Base-by-base conservation (phyloP, 1,140 invertebrate genomes). In the Branchinecta lindahli region DNA sequence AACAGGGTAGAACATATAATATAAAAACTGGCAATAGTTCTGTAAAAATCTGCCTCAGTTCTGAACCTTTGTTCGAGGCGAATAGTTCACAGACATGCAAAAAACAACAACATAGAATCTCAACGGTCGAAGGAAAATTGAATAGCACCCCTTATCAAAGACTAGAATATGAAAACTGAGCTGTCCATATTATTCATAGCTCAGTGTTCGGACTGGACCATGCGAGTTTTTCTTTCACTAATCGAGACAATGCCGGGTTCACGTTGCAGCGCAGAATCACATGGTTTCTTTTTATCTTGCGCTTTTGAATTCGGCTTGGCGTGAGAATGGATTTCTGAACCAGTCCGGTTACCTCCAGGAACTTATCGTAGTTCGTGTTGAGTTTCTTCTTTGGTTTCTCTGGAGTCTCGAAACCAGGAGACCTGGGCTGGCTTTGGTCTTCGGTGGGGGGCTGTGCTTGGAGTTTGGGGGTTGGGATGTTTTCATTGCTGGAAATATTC, bases 281-380 rank as follows among this genome's bases (percentile, higher is more conserved):
- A 61, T 61, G 52, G 6, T 61, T 61, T 12, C 52, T 12, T 61
- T 61, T 61, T 12, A 61, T 12, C 18, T 61, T 61, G 12, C 52
- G 52, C 18, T 61, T 61, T 61, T 61, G 52, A 61, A 61, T 20
- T 15, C 86, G 82, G 66, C 83, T 85, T 0, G 87, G 87, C 5
- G 86, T 87, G 71, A 89, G 81, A 73, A 90, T 88, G 8, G 87
- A 88, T 77, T 90, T 90, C 72, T 87, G 88, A 79, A 87, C 89
- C 61, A 90, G 82, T 67, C 88, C 88, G 70, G 88, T 89, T 33
- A 85, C 85, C 76, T 90, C 88, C 20, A 90, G 78, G 74, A 90
- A 90, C 75, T 70, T n/a, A 52, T 66, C 71, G 44, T 69, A 68
- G n/a, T 18, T 72, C 44, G 33, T 71, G 69, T 46, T 66, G 12